phyloP scores from a whole-genome alignment of 2,113 vertebrate species.

The Prunella himalayana region DNA sequence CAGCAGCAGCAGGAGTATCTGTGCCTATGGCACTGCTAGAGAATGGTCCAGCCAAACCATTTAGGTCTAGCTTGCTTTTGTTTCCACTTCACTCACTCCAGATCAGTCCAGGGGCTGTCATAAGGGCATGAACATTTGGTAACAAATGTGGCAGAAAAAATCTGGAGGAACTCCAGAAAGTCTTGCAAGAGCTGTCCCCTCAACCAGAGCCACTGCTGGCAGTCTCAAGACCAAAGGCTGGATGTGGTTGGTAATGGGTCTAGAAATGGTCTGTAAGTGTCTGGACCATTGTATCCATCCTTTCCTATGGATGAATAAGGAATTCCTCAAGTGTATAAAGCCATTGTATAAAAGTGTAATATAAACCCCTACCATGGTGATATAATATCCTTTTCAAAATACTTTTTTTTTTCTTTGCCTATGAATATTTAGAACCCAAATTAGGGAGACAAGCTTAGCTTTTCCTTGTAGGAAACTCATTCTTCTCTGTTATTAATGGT shows the following conservation, averaged over 20 bases:
- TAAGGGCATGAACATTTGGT: not conserved
- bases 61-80: not conserved
- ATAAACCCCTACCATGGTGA: not conserved
- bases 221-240: not conserved
- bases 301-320: not conserved
- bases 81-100: not conserved
- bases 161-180: not conserved
- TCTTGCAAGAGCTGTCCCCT: not conserved
- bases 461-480: not conserved
- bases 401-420: not conserved
- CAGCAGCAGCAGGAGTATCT: not conserved
- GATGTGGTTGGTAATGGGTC: not conserved
- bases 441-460: not conserved
- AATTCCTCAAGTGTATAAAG: not conserved
- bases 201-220: not conserved
- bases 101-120: not conserved
- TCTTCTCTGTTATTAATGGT: not conserved
- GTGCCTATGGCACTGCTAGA: not conserved
- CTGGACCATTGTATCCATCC: not conserved
- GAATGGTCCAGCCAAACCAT: not conserved
- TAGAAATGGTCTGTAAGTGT: not conserved
- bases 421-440: not conserved
- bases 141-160: not conserved
- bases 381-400: not conserved
- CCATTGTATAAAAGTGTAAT: not conserved